Evolutionary conservation across 2,113 vertebrate genomes (phyloP), one percentile per base, ranked within the genome.

Genomic region (Psephotus haematonotus): DNA sequence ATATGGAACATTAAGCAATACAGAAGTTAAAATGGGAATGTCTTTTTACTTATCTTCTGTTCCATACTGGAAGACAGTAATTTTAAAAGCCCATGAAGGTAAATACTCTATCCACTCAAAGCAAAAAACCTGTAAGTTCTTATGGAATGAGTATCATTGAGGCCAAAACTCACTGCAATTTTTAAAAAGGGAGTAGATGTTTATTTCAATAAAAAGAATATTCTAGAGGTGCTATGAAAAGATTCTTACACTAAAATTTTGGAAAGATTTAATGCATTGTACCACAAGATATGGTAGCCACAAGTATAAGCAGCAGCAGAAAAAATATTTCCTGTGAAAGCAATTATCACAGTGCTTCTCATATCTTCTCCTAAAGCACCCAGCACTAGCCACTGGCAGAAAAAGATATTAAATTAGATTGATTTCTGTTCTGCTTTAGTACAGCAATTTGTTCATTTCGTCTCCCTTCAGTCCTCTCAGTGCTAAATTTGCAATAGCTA

Each of bases 401-500:
- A 37, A 69, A 94, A 76, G 74, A 82, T 77, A 95, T 72, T 93
- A 95, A 79, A 93, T 96, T 84, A 96, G 82, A 90, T 80, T 59
- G 84, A 91, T 87, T 95, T 86, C 76, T 88, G 23, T 41, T 89
- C 75, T 67, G 44, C 78, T 90, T 72, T 87, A 57, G 22, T 63
- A 59, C 17, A 67, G 53, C 53, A 74, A 67, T 80, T 91, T 65
- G 59, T 95, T 86, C 41, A 72, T 62, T 91, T 87, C 41, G 41
- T 46, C 49, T 76, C 35, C 20, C 10, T 53, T 88, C 67, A 44
- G 4, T 11, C 39, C 28, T 69, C 62, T 20, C 67, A n/a, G 44
- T 46, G 72, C 11, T n/a, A n/a, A n/a, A n/a, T n/a, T n/a, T n/a
- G n/a, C 37, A 71, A 60, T 8, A 53, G 37, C 49, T 50, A 50